Evolutionary conservation across 2,797 vertebrate genomes (phyloP), one percentile per base, ranked within the genome.

Genomic region (Spatula versicolor): DNA sequence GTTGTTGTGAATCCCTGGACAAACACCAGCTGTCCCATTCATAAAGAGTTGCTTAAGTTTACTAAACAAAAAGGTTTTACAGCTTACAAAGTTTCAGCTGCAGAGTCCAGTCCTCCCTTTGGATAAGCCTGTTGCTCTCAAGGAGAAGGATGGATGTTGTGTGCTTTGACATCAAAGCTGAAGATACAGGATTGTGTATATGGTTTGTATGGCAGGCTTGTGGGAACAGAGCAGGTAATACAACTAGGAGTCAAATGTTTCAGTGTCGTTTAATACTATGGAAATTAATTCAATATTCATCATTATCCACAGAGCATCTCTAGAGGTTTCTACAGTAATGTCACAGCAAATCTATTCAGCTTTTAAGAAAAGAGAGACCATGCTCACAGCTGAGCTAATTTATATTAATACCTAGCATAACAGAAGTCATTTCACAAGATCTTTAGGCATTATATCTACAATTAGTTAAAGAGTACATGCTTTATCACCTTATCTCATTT

Each of bases 231-330:
- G 45, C 20, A 50, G 13, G 11, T 76, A 78, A 35, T 67, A 41
- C 28, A 90, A 59, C 35, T 54, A 56, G 39, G 37, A 91, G 48
- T 91, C 39, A 90, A 68, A 48, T 43, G 72, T 93, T 94, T 75
- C 33, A 14, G 50, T 75, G 39, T 77, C 79, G 21, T 88, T 91
- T 85, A 92, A 66, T 86, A 7, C 45, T 62, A 92, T 94, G 68
- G 50, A 96, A 97, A 95, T 94, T 76, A 93, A 92, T 93, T 93
- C 72, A 95, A 78, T 93, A 86, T 75, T 93, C 71, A 85, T 92
- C 55, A 43, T 83, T 94, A 95, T 71, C 94, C 89, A 75, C 37
- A 77, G 63, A 77, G 62, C 22, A 63, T 84, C 80, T 94, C 83
- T 43, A 78, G 79, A 93, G 89, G 67, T 75, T 95, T 94, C 82